Evolutionary conservation across 1,140 invertebrate species (phyloP).

Genomic region (Leucophenga varia): DNA sequence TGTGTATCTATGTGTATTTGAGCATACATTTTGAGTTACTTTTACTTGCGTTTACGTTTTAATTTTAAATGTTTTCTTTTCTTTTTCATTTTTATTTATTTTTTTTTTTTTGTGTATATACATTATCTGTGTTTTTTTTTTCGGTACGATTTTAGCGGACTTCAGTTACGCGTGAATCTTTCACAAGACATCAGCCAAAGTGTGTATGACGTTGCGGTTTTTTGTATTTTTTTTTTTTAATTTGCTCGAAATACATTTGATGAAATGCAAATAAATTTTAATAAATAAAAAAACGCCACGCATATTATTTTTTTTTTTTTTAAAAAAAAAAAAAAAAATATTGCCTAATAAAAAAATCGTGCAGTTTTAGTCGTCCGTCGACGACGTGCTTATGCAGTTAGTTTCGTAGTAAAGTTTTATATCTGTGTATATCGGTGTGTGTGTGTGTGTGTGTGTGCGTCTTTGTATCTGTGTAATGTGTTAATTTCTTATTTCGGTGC

Average conservation of each 20-base stretch:
- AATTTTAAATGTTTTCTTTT: constrained; percentile 6
- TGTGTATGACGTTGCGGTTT: constrained; percentile 40
- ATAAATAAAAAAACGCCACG: no score
- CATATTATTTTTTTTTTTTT: no score
- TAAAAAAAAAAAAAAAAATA: no score
- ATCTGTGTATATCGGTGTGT: constrained; percentile 2
- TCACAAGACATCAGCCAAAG: constrained; percentile 36
- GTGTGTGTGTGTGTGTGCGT: constrained; percentile 7
- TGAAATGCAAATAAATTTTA: background rate
- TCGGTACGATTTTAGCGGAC: constrained; percentile 9
- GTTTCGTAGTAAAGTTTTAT: constrained; percentile 20
- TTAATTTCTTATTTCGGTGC: no score
- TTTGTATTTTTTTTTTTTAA: constrained; percentile 12
- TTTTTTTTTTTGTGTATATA: no score
- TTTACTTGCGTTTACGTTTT: constrained; percentile 17
- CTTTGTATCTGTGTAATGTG: constrained; percentile 8
- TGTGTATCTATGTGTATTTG: no score
- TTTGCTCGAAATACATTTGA: background rate
- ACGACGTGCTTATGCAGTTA: no score
- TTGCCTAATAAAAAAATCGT: constrained; percentile 2
- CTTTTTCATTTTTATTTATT: constrained; percentile 10
- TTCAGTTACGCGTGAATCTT: constrained; percentile 52
- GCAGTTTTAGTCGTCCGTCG: constrained; percentile 13
- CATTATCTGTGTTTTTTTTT: constrained; percentile 3
- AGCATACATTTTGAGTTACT: constrained; percentile 9